Conservation (phyloP, 2,888 invertebrate species). For the Phoronis australis region DNA sequence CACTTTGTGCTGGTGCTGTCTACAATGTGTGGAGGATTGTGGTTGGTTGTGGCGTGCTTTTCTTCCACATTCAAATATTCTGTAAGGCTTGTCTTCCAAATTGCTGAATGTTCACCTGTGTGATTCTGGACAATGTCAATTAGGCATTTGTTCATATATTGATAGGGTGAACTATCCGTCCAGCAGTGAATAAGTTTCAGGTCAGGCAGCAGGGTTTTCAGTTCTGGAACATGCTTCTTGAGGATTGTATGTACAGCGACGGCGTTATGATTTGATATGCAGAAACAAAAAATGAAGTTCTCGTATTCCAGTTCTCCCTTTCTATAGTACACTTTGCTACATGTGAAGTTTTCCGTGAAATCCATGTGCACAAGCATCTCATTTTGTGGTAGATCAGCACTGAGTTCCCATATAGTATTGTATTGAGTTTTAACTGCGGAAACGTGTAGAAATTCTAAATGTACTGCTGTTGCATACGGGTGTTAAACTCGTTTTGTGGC, state of each 20-base stretch:
- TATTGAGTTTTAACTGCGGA: constrained; percentile 9
- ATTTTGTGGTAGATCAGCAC: neutral
- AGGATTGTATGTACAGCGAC: constrained; percentile 3
- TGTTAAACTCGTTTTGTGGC: constrained; percentile 5
- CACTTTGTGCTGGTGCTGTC: no score
- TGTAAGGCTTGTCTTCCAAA: no score
- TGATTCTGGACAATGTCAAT: no score
- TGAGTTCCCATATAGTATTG: neutral
- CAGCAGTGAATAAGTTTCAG: constrained; percentile 5
- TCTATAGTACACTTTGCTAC: constrained; percentile 1
- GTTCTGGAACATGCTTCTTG: constrained; percentile 1
- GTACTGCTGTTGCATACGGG: constrained; percentile 5
- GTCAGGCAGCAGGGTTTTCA: neutral
- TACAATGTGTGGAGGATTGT: no score
- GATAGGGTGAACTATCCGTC: constrained; percentile 3
- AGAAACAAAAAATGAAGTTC: constrained; percentile 6
- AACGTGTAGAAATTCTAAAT: constrained; percentile 7
- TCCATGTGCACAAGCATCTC: constrained; percentile 4
- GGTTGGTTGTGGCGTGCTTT: no score
- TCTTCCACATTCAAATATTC: no score
- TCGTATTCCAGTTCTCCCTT: constrained; percentile 1
- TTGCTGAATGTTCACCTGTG: no score
- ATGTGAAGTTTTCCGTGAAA: constrained; percentile 5
- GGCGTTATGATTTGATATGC: no score
- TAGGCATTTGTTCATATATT: constrained; percentile 1